Evolutionary conservation across 2,888 invertebrate genomes (phyloP).

Genomic region (Apamea anceps): DNA sequence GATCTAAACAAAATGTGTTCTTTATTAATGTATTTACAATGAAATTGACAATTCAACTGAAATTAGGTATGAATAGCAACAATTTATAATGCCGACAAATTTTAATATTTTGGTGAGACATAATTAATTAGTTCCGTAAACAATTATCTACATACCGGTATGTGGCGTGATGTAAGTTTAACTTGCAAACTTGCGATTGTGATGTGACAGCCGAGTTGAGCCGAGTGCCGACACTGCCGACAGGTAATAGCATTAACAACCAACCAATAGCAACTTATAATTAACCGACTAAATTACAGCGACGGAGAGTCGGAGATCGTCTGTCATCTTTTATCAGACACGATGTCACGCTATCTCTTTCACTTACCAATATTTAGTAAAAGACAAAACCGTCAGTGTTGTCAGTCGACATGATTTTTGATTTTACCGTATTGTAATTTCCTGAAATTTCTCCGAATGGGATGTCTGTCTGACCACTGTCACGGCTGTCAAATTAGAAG

Average conservation of each 20-base stretch:
- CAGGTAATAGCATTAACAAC: too few species aligned
- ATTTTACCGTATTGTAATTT: slow-evolving; percentile 11
- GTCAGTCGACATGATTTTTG: slow-evolving; percentile 1
- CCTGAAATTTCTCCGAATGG: neutral
- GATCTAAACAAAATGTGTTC: slow-evolving; percentile 17
- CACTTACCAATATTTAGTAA: neutral
- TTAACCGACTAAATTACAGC: slow-evolving; percentile 10
- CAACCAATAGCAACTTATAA: neutral
- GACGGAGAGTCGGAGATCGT: neutral
- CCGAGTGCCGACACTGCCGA: too few species aligned
- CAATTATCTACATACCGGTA: slow-evolving; percentile 31
- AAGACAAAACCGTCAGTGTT: slow-evolving; percentile 9
- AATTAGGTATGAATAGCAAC: neutral
- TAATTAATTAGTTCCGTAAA: slow-evolving; percentile 14
- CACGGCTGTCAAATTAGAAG: slow-evolving; percentile 25
- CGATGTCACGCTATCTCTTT: slow-evolving; percentile 11
- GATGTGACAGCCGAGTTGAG: neutral
- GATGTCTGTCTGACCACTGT: slow-evolving; percentile 23
- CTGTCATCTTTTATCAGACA: neutral
- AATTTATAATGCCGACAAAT: slow-evolving; percentile 1
- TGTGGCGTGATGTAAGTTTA: slow-evolving; percentile 5
- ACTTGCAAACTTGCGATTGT: neutral
- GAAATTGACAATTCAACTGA: slow-evolving; percentile 24
- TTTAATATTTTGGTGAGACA: slow-evolving; percentile 4
- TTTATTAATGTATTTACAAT: neutral